Evolutionary conservation across 2,113 vertebrate species (phyloP).

Genomic region (Gallinago paraguaiae): DNA sequence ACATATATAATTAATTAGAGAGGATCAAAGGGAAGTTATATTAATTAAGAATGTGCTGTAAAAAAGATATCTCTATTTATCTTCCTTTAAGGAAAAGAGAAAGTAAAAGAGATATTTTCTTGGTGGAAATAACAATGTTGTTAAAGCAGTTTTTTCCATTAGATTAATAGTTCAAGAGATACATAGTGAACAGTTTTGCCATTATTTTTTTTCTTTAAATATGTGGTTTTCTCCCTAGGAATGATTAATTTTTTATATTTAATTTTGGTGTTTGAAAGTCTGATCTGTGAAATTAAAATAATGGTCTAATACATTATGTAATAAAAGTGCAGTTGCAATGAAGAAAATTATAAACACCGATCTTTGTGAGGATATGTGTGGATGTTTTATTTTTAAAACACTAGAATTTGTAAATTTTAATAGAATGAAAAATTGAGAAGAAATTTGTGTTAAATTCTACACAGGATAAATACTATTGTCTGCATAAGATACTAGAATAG

Average conservation of each 20-base stretch:
- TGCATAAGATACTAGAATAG: neutral
- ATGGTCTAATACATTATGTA: neutral
- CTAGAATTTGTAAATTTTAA: neutral
- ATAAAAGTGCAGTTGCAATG: neutral
- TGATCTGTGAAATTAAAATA: neutral
- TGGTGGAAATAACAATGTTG: rapidly evolving
- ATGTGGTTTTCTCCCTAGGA: neutral
- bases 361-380: neutral
- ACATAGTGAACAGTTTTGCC: neutral
- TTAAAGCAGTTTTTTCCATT: neutral
- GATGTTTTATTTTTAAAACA: neutral
- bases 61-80: neutral
- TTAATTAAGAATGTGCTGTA: neutral
- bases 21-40: neutral
- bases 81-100: neutral
- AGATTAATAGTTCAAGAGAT: neutral
- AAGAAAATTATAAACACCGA: neutral
- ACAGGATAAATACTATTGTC: neutral
- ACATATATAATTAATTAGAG: neutral
- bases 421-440: neutral
- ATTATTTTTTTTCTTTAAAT: neutral
- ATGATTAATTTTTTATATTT: neutral
- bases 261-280: neutral
- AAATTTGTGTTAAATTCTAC: neutral
- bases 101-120: neutral